Base-by-base conservation (phyloP, 2,888 invertebrate species). In the Acleris holmiana region DNA sequence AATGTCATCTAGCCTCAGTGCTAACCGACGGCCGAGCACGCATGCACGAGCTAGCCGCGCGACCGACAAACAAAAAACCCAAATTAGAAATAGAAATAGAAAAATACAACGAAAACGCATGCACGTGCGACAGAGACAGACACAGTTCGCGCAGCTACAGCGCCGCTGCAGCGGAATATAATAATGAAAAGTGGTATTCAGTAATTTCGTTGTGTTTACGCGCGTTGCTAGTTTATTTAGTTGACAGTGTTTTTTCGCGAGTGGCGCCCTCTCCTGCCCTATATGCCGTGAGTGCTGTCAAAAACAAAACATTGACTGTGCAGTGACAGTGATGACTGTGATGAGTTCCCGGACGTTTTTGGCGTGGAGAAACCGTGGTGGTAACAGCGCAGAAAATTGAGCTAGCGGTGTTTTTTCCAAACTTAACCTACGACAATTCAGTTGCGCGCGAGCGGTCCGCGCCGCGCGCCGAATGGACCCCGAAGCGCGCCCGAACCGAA, bases 201-300 rank as follows among this genome's bases (percentile, higher is more conserved):
- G 91, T 91, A 89, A 91, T 86, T 91, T 91, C 85, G 89, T 86
- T 84, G 91, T 91, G 91, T 91, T 92, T 91, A 91, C 90, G 89
- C 90, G 91, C 84, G 89, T 88, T 86, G 89, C 89, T 89, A 87
- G 91, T 88, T 89, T 86, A 84, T 88, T 88, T 84, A 74, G 91
- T 88, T 85, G 80, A 77, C 80, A 77, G 80, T 75, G 78, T 76
- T 76, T 74, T 76, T 76, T 81, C 76, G 72, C 73, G 74, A 72
- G 83, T 84, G 84, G 88, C 88, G 89, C 89, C 89, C 82, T 85
- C 89, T 72, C 35, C 69, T 75, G 76, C 72, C 78, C 79, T 75
- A 77, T 73, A 75, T 78, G 70, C 68, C 68, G 69, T 76, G 75
- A 81, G 81, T 82, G 79, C 87, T 89, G 88, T 89, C 91, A 90